A percentile compares a stretch with the other conserved stretches of the same genome.
These are phyloP conservation scores for Darevskia nairensis DNA, from an alignment of 2,797 vertebrate species.

Conservation along the genomic window DNA sequence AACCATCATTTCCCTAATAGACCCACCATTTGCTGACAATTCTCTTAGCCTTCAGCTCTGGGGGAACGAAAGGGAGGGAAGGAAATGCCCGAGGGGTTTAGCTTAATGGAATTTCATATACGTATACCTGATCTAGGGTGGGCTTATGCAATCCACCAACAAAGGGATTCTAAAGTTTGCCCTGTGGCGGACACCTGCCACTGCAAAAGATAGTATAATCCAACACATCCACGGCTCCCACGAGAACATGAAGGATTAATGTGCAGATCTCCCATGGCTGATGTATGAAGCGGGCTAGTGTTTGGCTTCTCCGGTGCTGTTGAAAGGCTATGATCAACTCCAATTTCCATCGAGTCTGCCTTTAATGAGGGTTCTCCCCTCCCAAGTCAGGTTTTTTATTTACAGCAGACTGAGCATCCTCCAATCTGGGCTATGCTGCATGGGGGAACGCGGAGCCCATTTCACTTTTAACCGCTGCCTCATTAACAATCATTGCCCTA, in stretches of 20 bases:
- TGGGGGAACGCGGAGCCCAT: neutral
- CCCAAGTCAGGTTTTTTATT: conserved; percentile 17
- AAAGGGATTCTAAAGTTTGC: conserved; percentile 71
- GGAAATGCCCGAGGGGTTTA: conserved; percentile 67
- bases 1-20: conserved; percentile 73
- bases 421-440: neutral
- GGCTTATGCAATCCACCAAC: conserved; percentile 72
- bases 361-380: neutral
- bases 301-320: neutral
- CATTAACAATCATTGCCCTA: conserved; percentile 34
- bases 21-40: conserved; percentile 65
- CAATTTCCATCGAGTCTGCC: conserved; percentile 45
- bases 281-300: neutral
- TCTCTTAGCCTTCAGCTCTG: conserved; percentile 68
- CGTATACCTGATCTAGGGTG: conserved; percentile 73
- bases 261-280: conserved; percentile 43
- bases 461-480: conserved; percentile 34
- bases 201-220: conserved; percentile 72
- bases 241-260: conserved; percentile 46
- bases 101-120: conserved; percentile 74
- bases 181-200: conserved; percentile 71
- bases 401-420: neutral
- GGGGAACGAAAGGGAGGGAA: conserved; percentile 59
- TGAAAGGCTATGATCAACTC: conserved; percentile 40
- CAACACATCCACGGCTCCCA: conserved; percentile 47